These are phyloP conservation scores for Sphecodes monilicornis DNA, from an alignment of 2,888 invertebrate genomes.

Conservation along the genomic window DNA sequence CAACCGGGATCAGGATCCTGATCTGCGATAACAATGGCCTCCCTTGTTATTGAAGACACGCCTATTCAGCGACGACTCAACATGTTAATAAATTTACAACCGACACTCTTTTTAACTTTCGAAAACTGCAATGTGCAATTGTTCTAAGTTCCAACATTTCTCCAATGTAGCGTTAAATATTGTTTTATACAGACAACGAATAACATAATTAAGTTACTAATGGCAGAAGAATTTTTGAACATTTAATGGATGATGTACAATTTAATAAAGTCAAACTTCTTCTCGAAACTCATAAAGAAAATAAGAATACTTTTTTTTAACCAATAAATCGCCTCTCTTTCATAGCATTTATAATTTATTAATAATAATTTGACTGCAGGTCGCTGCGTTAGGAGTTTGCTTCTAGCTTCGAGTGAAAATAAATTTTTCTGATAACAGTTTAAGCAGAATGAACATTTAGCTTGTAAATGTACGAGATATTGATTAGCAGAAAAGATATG, in stretches of 20 bases:
- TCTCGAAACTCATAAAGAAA: neutral
- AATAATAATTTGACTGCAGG: neutral
- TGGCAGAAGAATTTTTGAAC: neutral
- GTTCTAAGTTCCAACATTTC: neutral
- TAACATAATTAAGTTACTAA: neutral
- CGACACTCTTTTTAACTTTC: neutral
- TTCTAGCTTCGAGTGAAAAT: neutral
- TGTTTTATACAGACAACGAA: neutral
- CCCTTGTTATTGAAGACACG: neutral
- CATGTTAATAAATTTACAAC: neutral
- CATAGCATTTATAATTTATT: neutral
- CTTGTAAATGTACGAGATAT: neutral
- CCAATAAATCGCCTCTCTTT: neutral
- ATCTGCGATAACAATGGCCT: slow-evolving; percentile 4
- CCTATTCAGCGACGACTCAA: neutral
- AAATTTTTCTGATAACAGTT: neutral
- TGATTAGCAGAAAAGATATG: neutral
- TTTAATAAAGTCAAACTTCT: neutral
- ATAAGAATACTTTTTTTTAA: neutral
- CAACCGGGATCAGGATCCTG: slow-evolving; percentile 5
- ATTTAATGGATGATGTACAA: neutral
- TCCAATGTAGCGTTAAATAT: neutral
- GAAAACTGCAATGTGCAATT: neutral
- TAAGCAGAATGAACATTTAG: neutral
- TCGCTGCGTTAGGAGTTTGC: neutral